phyloP scores from a whole-genome alignment of 2,113 vertebrate species.

The Oostethus manadensis region DNA sequence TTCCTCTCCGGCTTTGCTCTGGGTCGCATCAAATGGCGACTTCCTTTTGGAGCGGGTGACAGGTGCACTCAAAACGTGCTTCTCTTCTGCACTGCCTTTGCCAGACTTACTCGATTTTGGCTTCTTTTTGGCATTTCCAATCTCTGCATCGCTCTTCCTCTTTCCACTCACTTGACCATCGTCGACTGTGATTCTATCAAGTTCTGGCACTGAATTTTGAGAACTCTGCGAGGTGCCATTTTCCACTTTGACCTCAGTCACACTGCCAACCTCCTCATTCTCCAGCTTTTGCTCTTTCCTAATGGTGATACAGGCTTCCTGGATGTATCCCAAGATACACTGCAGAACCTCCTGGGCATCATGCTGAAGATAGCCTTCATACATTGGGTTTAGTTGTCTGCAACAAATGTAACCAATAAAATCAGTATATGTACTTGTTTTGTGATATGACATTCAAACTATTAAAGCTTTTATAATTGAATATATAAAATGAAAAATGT shows the following conservation, averaged over 20 bases:
- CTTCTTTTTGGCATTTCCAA: constrained; percentile 91
- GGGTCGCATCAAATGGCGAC: constrained; percentile 65
- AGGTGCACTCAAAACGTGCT: constrained; percentile 54
- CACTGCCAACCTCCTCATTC: neutral
- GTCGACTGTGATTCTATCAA: constrained; percentile 13
- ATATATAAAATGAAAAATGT: no score
- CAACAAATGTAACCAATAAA: neutral
- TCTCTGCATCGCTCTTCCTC: constrained; percentile 87
- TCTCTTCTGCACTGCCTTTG: constrained; percentile 63
- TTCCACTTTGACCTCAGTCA: constrained; percentile 4
- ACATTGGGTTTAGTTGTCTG: constrained; percentile 98
- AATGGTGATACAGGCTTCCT: constrained; percentile 88
- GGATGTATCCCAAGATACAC: constrained; percentile 92
- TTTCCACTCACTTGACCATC: constrained; percentile 79
- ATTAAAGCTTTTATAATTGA: no score
- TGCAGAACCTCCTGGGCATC: constrained; percentile 97
- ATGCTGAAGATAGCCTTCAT: constrained; percentile 94
- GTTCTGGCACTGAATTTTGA: constrained; percentile 6
- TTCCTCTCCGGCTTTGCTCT: constrained; percentile 15
- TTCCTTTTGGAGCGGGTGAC: constrained; percentile 89
- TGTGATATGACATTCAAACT: no score
- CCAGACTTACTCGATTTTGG: constrained; percentile 79
- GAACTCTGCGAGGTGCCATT: neutral
- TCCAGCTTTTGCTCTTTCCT: constrained; percentile 79
- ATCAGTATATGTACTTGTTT: neutral